Base-by-base conservation (phyloP, 2,888 invertebrate species). In the Andrena chrysosceles region DNA sequence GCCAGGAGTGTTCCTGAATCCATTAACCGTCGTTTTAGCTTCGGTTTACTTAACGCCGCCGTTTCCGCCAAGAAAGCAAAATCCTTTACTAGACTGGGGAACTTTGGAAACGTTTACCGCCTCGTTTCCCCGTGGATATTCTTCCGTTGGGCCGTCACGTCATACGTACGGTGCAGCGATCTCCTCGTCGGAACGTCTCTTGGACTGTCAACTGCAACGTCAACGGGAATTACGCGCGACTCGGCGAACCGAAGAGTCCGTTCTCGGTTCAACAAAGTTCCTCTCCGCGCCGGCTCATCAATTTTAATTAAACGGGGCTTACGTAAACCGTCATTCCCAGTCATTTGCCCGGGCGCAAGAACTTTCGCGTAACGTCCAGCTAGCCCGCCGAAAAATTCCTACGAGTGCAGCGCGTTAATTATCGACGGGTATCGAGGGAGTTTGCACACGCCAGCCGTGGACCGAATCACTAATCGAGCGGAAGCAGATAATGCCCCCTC, bases 1-100 rank as follows among this genome's bases (percentile, higher is more conserved):
- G 81, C 81, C 77, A 77, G 76, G 76, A 86, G 89, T 81, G 89
- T 86, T 89, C 89, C 89, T 72, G 89, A 88, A 89, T 88, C 89
- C 85, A 88, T 88, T 88, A 88, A 87, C 88, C 80, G 70, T 67
- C 73, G 80, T 85, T 83, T 72, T 83, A 70, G 80, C 73, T 72
- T 75, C 78, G 83, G 87, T 89, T 88, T 88, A 81, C 89, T 89
- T 78, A 89, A 87, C 85, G 72, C 81, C 81, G 64, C 70, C 29
- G 63, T 60, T 77, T 82, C 77, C 63, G 89, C 82, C 86, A 87
- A 86, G 85, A 85, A 86, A 85, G 88, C 88, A 82, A 87, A 89
- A 89, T 86, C 82, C 85, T 86, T 85, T 73, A 72, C 80, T 73
- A 74, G 68, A 64, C 76, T n/a, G 49, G 56, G 8, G 20, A 20